A percentile compares a stretch with the other conserved stretches of the same genome.
These are phyloP conservation scores for Perodicticus potto DNA, from an alignment of 2,797 vertebrate species.

Conservation along the genomic window DNA sequence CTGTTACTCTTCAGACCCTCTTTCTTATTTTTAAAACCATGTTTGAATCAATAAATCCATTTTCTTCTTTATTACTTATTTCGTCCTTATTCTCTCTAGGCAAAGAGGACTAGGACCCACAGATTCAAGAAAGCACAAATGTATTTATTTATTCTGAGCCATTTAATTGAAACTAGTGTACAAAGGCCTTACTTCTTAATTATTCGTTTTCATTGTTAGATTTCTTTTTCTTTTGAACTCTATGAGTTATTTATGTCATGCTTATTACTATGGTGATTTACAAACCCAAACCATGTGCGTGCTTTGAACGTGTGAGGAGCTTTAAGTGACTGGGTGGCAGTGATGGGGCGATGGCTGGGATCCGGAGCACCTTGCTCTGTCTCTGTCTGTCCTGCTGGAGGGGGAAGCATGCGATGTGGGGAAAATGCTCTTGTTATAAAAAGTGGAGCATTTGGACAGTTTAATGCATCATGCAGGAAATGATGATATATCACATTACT, in stretches of 20 bases:
- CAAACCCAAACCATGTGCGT: slow-evolving; percentile 43
- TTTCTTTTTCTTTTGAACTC: slow-evolving; percentile 51
- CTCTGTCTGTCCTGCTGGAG: neutral
- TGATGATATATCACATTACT: neutral
- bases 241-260: slow-evolving; percentile 71
- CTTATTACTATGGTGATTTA: slow-evolving; percentile 73
- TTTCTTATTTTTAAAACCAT: slow-evolving; percentile 54
- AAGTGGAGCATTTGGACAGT: neutral
- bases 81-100: slow-evolving; percentile 32
- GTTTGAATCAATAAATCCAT: slow-evolving; percentile 57
- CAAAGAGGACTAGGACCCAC: slow-evolving; percentile 39
- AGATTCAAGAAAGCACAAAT: slow-evolving; percentile 25
- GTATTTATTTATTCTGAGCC: slow-evolving; percentile 66
- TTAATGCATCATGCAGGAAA: neutral
- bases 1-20: neutral
- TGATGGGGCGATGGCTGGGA: neutral
- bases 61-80: slow-evolving; percentile 53
- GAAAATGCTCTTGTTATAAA: neutral
- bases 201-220: slow-evolving; percentile 64
- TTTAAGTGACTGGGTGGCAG: neutral
- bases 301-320: slow-evolving; percentile 18
- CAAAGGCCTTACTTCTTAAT: slow-evolving; percentile 48
- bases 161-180: slow-evolving; percentile 2
- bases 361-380: neutral
- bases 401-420: neutral